Base-by-base conservation (phyloP, 1,140 invertebrate species). In the Charaxes varanes region DNA sequence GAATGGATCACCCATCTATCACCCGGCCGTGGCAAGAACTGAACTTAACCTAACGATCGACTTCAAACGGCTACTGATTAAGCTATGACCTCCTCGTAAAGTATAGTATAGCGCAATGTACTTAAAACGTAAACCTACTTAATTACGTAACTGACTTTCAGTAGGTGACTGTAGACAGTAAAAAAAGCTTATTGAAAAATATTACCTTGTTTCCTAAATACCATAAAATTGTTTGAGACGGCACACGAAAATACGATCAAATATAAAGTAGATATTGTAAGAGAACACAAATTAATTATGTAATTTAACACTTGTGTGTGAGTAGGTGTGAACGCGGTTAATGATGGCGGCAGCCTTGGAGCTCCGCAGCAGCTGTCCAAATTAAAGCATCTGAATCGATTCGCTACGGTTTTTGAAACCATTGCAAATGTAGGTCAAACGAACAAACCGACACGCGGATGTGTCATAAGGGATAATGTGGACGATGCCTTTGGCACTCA, bases 371-470 rank as follows among this genome's bases (percentile, higher is more conserved):
- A 35, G 41, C 36, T 41, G 46, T 41, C 37, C 40, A 49, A 42
- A 42, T 35, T 48, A 35, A 34, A 53, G 32, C 42, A 43, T 42
- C 41, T 27, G 24, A 15, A 49, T 24, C 43, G 27, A 60, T 60
- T 60, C 41, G 48, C 31, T 27, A 31, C 46, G 56, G 40, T 38
- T 32, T 43, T 54, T 48, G 37, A 44, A 28, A 34, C 31, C 35
- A 51, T 45, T 40, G 16, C 16, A 15, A 41, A 51, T 51, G 22
- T 51, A 51, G 42, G 48, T 51, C 41, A 36, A 13, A 31, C 28
- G 14, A 17, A 21, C 11, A 4, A 18, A 19, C 13, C 15, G 4
- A 10, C n/a, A 19, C 2, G 2, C 15, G 30, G 17, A 18, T 27
- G 24, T 16, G 10, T 19, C 17, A 6, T 7, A 24, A 28, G 23